Evolutionary conservation across 2,888 invertebrate genomes (phyloP).

Genomic region (Pristionchus entomophagus): DNA sequence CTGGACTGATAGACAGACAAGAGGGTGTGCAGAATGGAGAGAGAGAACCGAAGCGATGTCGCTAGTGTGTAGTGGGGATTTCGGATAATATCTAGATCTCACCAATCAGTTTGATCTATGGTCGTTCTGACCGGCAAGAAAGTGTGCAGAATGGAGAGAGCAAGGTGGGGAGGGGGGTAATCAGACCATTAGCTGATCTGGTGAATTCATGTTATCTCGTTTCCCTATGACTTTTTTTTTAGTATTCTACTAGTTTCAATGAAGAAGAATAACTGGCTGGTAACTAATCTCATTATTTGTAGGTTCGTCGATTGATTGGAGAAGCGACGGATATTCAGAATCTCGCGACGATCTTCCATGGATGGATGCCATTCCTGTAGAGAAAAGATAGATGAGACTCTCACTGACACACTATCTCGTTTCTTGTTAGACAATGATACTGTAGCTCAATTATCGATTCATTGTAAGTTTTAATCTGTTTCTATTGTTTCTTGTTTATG

Average conservation of each 20-base stretch:
- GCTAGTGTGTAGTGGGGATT: background rate
- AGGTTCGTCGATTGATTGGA: slow-evolving; percentile 64
- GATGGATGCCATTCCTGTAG: slow-evolving; percentile 68
- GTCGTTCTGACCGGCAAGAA: too few species aligned
- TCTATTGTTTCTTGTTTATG: background rate
- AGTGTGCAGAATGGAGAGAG: too few species aligned
- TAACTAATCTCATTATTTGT: background rate
- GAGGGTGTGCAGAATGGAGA: too few species aligned
- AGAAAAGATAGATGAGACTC: background rate
- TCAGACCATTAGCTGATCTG: too few species aligned
- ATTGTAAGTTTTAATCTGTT: background rate
- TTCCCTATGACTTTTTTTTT: too few species aligned
- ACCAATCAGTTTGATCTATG: too few species aligned
- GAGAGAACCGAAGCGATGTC: too few species aligned
- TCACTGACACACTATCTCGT: background rate
- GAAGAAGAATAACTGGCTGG: too few species aligned
- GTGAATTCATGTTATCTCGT: too few species aligned
- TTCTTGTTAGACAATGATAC: background rate
- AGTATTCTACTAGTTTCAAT: too few species aligned
- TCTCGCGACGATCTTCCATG: slow-evolving; percentile 65
- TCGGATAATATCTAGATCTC: background rate
- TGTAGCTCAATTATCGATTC: background rate
- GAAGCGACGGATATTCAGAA: slow-evolving; percentile 66
- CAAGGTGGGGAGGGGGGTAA: too few species aligned
- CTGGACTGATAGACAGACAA: too few species aligned